Evolutionary conservation across 2,113 vertebrate genomes (phyloP).

Genomic region (Saimiri boliviensis): DNA sequence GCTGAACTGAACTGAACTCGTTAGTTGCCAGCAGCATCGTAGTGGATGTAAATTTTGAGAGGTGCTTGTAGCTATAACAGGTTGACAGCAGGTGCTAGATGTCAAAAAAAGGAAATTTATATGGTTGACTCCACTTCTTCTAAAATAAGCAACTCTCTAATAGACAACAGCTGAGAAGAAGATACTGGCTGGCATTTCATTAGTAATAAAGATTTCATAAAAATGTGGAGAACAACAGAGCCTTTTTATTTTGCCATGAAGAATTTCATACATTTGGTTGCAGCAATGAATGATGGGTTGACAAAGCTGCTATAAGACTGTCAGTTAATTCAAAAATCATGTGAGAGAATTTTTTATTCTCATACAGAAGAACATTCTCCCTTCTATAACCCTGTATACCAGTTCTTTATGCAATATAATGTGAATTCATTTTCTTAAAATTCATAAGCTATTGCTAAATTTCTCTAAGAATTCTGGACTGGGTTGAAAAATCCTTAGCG

Average conservation of each 20-base stretch:
- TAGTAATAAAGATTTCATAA: constrained; percentile 74
- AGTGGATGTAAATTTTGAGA: constrained; percentile 58
- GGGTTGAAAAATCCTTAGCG: constrained; percentile 41
- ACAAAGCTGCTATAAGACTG: constrained; percentile 80
- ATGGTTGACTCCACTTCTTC: constrained; percentile 35
- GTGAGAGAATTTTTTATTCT: constrained; percentile 67
- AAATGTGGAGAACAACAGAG: constrained; percentile 61
- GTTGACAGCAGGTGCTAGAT: constrained; percentile 60
- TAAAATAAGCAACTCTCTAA: constrained; percentile 63
- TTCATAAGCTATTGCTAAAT: constrained; percentile 38
- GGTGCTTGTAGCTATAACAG: constrained; percentile 37
- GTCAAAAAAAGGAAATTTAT: constrained; percentile 64
- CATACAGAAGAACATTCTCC: constrained; percentile 45
- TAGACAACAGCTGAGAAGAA: constrained; percentile 70
- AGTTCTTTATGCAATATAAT: constrained; percentile 52
- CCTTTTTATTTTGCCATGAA: constrained; percentile 72
- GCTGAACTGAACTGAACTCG: constrained; percentile 55
- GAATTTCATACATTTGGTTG: constrained; percentile 65
- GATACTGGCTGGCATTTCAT: constrained; percentile 65
- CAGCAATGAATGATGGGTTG: constrained; percentile 76
- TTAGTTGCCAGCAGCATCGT: not conserved
- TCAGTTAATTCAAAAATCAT: constrained; percentile 76
- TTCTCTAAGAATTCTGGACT: constrained; percentile 43
- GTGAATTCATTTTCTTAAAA: constrained; percentile 40
- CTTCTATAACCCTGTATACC: constrained; percentile 5